Base-by-base conservation (phyloP, 2,113 vertebrate species). In the Lates calcarifer region DNA sequence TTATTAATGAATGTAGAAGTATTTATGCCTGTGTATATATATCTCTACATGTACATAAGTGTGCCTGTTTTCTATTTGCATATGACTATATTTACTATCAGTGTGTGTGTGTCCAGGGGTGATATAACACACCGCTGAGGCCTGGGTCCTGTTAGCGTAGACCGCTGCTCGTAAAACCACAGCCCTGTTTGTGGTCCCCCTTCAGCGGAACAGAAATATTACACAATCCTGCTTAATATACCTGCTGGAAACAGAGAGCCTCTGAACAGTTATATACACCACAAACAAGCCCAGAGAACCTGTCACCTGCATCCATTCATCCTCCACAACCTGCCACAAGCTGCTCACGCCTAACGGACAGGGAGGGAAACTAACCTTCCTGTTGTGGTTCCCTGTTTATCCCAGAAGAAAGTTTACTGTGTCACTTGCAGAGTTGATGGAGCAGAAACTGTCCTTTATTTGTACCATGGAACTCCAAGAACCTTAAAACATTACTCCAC, bases 231-330 rank as follows among this genome's bases (percentile, higher is more conserved):
- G 24, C 17, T 35, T 37, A 57, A 78, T 31, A 37, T 51, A 49
- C 33, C 69, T 71, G 74, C 43, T 70, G 74, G 60, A 82, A n/a
- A 87, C 78, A 77, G 74, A 72, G 51, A 13, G 33, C 28, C 4
- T 56, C 68, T 69, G 67, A 73, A 29, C 12, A 1, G 0, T 11
- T 58, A 31, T 84, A 86, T 72, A 86, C 76, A 61, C 24, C 18
- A 4, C 58, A 74, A 84, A 80, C 72, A 80, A 2, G 28, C 53
- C 66, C 58, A 49, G 24, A 79, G 53, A 47, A 20, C 3, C 62
- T 15, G 57, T 35, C 62, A 26, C 67, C 79, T 65, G 62, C 43
- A 1, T 64, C 63, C 57, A 77, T 83, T 74, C 83, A 77, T 83
- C 49, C 39, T 29, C 6, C 67, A 20, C 14, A 29, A 6, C 12